Evolutionary conservation across 2,113 vertebrate species (phyloP).

Genomic region (Syngnathoides biaculeatus): DNA sequence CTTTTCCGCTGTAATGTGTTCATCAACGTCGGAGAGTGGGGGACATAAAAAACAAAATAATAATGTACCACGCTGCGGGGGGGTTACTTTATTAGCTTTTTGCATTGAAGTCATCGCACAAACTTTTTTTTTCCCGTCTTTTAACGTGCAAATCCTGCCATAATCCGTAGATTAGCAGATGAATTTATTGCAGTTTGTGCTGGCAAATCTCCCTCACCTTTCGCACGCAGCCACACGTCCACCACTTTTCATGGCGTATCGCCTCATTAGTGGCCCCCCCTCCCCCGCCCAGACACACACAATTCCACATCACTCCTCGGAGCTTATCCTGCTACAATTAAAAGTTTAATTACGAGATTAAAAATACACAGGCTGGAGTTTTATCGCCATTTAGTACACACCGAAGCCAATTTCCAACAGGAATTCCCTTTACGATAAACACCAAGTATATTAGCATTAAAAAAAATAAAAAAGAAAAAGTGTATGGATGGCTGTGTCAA

Average conservation of each 20-base stretch:
- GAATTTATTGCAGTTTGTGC: constrained; percentile 58
- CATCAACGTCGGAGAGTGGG: constrained; percentile 31
- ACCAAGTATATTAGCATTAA: constrained; percentile 20
- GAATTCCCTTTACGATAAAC: constrained; percentile 42
- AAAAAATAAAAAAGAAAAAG: constrained; percentile 32
- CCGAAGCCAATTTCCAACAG: constrained; percentile 53
- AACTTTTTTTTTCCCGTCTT: constrained; percentile 44
- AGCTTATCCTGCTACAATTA: constrained; percentile 76
- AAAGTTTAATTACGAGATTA: constrained; percentile 80
- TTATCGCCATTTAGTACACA: constrained; percentile 69
- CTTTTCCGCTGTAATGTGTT: constrained; percentile 63
- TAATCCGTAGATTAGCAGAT: constrained; percentile 72
- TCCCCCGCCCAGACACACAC: background rate
- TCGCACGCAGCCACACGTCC: constrained; percentile 57
- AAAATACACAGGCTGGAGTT: constrained; percentile 70
- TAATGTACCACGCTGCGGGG: constrained; percentile 35
- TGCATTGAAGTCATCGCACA: constrained; percentile 60
- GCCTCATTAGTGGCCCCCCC: constrained; percentile 63
- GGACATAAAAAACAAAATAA: constrained; percentile 5
- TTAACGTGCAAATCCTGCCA: constrained; percentile 52
- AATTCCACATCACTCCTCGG: constrained; percentile 40
- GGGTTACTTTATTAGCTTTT: constrained; percentile 66
- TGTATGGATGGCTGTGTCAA: background rate
- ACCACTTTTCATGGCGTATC: constrained; percentile 59
- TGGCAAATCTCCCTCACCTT: constrained; percentile 67